Percentiles rank a stretch among this genome's conserved stretches.
These are phyloP conservation scores for Eunapius fragilis DNA, from an alignment of 37 sponge, comb jelly and placozoan genomes.

Conservation along the genomic window DNA sequence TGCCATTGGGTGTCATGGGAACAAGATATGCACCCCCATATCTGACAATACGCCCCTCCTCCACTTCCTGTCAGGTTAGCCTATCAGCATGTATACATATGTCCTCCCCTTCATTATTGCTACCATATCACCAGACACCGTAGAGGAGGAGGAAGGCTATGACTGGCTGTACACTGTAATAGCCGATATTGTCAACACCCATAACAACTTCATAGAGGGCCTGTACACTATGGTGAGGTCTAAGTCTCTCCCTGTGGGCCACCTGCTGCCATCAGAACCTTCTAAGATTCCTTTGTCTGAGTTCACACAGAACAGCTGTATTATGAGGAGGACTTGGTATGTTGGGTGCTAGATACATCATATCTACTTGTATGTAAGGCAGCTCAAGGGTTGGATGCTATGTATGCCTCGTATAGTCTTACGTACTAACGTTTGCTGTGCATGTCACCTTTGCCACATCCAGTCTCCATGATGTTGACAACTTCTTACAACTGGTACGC, in stretches of 20 bases:
- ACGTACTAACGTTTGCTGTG: neutral
- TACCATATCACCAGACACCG: neutral
- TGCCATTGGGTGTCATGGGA: slow-evolving; percentile 53
- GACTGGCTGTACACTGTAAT: slow-evolving; percentile 80
- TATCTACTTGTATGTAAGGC: too few species aligned
- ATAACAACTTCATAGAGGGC: slow-evolving; percentile 52
- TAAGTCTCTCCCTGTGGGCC: slow-evolving; percentile 2
- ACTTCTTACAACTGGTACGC: slow-evolving; percentile 40
- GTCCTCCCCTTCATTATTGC: neutral
- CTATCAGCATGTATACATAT: neutral
- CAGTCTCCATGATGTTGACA: neutral
- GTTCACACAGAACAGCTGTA: slow-evolving; percentile 17
- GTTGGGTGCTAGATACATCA: neutral
- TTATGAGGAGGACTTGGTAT: slow-evolving; percentile 16
- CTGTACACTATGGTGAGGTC: slow-evolving; percentile 17
- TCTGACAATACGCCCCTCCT: slow-evolving; percentile 45
- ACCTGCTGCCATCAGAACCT: slow-evolving; percentile 56
- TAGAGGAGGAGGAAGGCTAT: slow-evolving; percentile 59
- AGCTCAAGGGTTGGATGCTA: too few species aligned
- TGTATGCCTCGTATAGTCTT: too few species aligned
- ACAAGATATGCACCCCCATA: slow-evolving; percentile 47
- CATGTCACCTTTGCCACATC: neutral
- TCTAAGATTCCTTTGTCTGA: slow-evolving; percentile 42
- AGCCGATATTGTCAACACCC: slow-evolving; percentile 52
- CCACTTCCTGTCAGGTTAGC: slow-evolving; percentile 33